Evolutionary conservation across 2,888 invertebrate species (phyloP), one percentile per base, ranked within the genome.

Genomic region (Punctoribates punctum): DNA sequence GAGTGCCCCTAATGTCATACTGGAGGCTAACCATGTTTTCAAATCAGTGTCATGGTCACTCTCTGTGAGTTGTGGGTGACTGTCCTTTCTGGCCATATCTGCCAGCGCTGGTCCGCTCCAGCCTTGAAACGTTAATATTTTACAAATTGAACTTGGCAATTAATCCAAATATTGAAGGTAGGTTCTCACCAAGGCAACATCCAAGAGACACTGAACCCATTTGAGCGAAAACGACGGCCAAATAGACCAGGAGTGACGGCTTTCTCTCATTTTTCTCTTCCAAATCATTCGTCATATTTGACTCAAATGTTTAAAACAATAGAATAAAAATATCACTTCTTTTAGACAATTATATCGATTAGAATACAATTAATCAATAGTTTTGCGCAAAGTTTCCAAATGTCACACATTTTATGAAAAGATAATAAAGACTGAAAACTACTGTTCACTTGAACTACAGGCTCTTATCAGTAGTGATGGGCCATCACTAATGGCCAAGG

Each of bases 1-100:
- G 13, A 78, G 23, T 6, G 74, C 78, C 29, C 78, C 78, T 27
- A 76, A 11, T 0, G 70, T 54, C 25, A 73, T 42, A 9, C 57
- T 51, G 11, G 73, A 60, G 17, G 54, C 60, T 13, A 78, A 76
- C 73, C 70, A 73, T 23, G 62, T 42, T 13, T 29, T 70, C 9
- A 42, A n/a, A 48, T 67, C 38, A 1, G 8, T 34, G 25, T 76
- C 67, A 5, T 57, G 13, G 17, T 75, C 78, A 81, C 81, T 42
- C 4, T 67, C 48, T 4, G 29, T 46, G 38, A 54, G 15, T 15
- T 73, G 73, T 17, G 38, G 57, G 1, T 17, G 23, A 9, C 70
- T 73, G 17, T 54, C 54, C 15, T 15, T 27, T 57, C 38, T 9
- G 6, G 23, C 51, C 76, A 76, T 76, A 4, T 76, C 65, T 1